Evolutionary conservation across 1,140 invertebrate species (phyloP).

Genomic region (Lepidurus apus): DNA sequence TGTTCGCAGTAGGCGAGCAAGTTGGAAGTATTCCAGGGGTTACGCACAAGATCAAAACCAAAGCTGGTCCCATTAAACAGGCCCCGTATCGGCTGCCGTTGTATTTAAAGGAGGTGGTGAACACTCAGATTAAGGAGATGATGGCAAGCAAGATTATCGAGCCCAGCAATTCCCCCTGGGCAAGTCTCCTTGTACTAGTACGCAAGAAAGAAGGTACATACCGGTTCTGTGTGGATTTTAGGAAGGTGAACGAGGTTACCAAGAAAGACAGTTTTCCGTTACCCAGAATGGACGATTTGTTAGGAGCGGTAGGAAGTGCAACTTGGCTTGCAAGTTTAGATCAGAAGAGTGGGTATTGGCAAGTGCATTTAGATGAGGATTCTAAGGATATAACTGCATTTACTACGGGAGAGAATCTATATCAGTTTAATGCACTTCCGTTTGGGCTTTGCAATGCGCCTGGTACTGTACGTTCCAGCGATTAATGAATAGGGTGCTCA

Average conservation of each 20-base stretch:
- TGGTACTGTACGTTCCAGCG: slow-evolving; percentile 41
- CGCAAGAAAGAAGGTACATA: not conserved
- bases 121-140: not conserved
- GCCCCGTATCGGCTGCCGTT: no score
- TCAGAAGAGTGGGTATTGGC: slow-evolving; percentile 37
- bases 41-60: not conserved
- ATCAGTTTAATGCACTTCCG: slow-evolving; percentile 40
- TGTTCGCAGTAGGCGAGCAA: no score
- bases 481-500: slow-evolving; percentile 43
- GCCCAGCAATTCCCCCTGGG: not conserved
- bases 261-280: slow-evolving; percentile 46
- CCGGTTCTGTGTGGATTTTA: no score
- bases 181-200: not conserved
- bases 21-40: no score
- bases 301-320: slow-evolving; percentile 41
- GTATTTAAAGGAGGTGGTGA: no score
- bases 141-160: not conserved
- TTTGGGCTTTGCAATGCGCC: slow-evolving; percentile 36
- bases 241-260: slow-evolving; percentile 46
- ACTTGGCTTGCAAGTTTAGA: slow-evolving; percentile 42
- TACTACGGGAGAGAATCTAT: slow-evolving; percentile 38
- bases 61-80: no score
- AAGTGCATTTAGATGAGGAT: no score
- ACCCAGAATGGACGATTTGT: slow-evolving; percentile 47
- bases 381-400: no score